A percentile compares a stretch with the other conserved stretches of the same genome.
phyloP scores from a whole-genome alignment of 2,113 vertebrate genomes.

The Nothocercus nigrocapillus region DNA sequence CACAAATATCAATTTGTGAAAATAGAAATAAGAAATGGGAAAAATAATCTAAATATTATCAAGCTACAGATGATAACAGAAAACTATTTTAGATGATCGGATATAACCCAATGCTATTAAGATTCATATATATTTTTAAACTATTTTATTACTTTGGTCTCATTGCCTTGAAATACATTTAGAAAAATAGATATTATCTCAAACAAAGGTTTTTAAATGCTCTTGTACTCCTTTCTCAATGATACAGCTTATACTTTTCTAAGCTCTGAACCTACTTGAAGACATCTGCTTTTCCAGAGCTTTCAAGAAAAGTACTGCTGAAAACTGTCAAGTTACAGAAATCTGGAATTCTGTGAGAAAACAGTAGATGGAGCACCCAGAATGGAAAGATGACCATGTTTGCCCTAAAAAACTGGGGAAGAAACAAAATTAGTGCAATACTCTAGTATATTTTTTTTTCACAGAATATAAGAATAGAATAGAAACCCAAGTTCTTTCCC shows the following conservation, averaged over 20 bases:
- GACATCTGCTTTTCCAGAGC: neutral
- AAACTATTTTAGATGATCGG: neutral
- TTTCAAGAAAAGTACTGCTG: neutral
- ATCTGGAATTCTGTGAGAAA: neutral
- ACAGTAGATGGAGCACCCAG: neutral
- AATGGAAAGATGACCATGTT: neutral
- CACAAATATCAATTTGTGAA: neutral
- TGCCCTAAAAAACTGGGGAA: neutral
- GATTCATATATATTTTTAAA: neutral
- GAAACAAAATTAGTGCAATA: neutral
- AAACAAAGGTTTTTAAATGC: constrained; percentile 15
- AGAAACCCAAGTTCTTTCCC: neutral
- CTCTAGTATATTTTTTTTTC: neutral
- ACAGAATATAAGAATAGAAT: neutral
- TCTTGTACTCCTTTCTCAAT: neutral
- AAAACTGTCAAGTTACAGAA: neutral
- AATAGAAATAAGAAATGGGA: no score
- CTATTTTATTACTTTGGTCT: neutral
- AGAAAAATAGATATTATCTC: neutral
- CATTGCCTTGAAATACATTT: neutral
- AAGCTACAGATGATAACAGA: neutral
- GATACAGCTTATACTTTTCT: neutral
- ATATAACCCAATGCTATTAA: neutral
- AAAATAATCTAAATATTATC: neutral
- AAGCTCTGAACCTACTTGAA: neutral